Percentiles rank a stretch among this genome's conserved stretches.
These are phyloP conservation scores for Bubo bubo DNA, from an alignment of 2,113 vertebrate species.

Conservation along the genomic window DNA sequence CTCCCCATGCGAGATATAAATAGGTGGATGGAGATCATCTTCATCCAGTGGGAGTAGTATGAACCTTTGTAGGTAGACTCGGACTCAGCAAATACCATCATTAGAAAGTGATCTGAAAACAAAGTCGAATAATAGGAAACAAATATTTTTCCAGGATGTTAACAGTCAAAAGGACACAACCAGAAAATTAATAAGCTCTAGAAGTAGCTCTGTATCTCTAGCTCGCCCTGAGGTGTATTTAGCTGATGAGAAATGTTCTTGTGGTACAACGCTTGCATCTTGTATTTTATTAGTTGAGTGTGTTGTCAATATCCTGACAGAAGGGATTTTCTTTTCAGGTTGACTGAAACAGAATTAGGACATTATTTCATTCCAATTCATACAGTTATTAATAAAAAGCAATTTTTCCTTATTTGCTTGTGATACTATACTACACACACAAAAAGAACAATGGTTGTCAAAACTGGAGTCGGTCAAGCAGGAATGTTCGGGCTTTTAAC, in stretches of 20 bases:
- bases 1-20: not conserved
- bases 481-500: not conserved
- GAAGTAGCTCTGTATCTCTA: not conserved
- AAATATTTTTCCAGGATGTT: conserved; percentile 13
- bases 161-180: not conserved
- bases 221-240: not conserved
- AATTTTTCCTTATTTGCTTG: conserved; percentile 53
- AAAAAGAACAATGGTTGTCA: conserved; percentile 16
- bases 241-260: not conserved
- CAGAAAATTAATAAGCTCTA: not conserved
- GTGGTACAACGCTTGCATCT: not conserved
- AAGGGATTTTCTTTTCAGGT: conserved; percentile 51
- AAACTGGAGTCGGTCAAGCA: not conserved
- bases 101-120: not conserved
- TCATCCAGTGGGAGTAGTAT: not conserved
- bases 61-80: not conserved
- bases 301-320: conserved; percentile 26
- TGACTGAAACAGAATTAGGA: conserved; percentile 33
- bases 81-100: not conserved
- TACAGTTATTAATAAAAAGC: conserved; percentile 46
- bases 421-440: not conserved
- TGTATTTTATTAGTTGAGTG: conserved; percentile 39
- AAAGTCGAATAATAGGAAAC: not conserved
- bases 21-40: not conserved
- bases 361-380: conserved; percentile 10